Conservation (phyloP, 2,113 vertebrate species). For the Pithys albifrons region DNA sequence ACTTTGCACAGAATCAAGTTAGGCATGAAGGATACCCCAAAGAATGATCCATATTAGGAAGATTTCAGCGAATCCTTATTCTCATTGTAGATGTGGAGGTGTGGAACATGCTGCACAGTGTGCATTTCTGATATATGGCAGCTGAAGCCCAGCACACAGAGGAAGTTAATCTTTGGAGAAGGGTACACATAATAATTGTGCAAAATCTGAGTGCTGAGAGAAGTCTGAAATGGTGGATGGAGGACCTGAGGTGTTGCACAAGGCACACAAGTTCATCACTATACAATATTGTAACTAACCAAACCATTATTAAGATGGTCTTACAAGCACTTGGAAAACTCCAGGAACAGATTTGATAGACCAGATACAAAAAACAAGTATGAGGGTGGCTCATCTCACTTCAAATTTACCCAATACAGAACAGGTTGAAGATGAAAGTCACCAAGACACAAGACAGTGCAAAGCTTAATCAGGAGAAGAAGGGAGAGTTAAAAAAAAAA, state of each 20-base stretch:
- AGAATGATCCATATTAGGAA: background rate
- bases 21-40: background rate
- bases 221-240: background rate
- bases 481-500: background rate
- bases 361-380: background rate
- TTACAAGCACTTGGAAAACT: background rate
- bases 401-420: background rate
- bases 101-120: background rate
- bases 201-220: background rate
- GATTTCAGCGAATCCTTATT: background rate
- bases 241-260: background rate
- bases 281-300: background rate
- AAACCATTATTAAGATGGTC: background rate
- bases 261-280: background rate
- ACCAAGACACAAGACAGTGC: background rate
- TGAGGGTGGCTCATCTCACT: background rate
- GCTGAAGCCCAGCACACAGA: background rate
- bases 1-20: background rate
- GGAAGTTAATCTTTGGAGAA: background rate
- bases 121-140: background rate
- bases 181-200: background rate
- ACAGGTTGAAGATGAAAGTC: slow-evolving; percentile 3
- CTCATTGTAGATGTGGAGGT: background rate
- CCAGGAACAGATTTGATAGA: background rate
- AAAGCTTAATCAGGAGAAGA: background rate